Percentiles rank a stretch among this genome's conserved stretches.
phyloP scores from a whole-genome alignment of 2,888 invertebrate genomes.

The Tribolium freemani region DNA sequence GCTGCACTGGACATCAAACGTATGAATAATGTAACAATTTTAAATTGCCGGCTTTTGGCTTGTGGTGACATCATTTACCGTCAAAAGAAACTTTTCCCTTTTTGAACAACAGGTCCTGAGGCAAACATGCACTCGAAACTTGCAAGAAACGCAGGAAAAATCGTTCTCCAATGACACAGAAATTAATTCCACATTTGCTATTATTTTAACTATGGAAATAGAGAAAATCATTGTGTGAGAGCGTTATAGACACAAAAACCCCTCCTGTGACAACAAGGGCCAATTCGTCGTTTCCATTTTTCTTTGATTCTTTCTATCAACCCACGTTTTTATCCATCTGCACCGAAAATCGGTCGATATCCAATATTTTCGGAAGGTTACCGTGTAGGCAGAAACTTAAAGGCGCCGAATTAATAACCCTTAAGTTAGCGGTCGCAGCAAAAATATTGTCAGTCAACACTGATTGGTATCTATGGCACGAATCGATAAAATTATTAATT shows the following conservation, averaged over 20 bases:
- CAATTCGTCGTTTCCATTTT: constrained; percentile 17
- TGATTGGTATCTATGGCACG: not conserved
- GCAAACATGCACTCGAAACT: not conserved
- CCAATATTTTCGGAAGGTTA: constrained; percentile 18
- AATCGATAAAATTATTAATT: not conserved
- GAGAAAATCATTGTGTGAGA: not conserved
- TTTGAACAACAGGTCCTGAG: not conserved
- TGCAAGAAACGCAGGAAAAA: no score
- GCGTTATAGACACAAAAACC: not conserved
- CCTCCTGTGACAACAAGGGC: constrained; percentile 4
- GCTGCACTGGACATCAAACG: not conserved
- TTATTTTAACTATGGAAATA: no score
- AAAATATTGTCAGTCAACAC: not conserved
- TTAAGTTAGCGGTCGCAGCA: not conserved
- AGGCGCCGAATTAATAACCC: constrained; percentile 6
- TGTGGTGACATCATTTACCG: not conserved
- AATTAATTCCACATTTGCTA: no score
- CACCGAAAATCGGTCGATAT: not conserved
- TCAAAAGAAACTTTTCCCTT: not conserved
- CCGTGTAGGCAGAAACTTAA: constrained; percentile 11
- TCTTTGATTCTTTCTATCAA: not conserved
- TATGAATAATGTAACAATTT: constrained; percentile 2
- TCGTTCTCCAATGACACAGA: no score
- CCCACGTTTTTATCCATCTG: not conserved
- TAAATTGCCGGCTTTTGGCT: not conserved